Conservation (phyloP, 2,113 vertebrate genomes). For the Rhadina sibilatrix region DNA sequence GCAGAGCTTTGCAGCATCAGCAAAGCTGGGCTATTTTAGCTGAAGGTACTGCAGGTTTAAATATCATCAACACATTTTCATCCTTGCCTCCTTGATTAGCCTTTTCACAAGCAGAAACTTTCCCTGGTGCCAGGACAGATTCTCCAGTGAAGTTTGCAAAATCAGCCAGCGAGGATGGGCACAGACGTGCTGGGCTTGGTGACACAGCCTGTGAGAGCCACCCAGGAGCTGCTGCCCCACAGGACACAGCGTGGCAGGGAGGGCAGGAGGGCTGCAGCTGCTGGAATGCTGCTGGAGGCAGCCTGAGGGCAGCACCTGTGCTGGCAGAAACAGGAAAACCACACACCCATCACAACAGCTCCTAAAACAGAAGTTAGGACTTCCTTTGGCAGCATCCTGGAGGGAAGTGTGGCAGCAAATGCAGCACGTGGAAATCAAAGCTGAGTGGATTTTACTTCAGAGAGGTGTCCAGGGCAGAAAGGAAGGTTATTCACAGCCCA, state of each 20-base stretch:
- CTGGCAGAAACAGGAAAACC: background rate
- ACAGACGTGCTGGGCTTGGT: background rate
- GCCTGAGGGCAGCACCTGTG: background rate
- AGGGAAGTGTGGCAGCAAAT: background rate
- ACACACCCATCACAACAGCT: background rate
- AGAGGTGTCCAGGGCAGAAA: background rate
- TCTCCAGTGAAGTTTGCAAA: background rate
- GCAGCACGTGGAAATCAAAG: background rate
- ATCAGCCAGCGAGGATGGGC: background rate
- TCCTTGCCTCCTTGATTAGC: slow-evolving; percentile 3
- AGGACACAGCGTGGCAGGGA: background rate
- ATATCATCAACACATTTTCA: background rate
- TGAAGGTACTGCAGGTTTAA: background rate
- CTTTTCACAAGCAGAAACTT: background rate
- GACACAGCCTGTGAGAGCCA: background rate
- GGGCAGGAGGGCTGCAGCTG: background rate
- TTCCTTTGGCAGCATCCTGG: background rate
- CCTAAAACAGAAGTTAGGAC: background rate
- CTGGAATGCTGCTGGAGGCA: background rate
- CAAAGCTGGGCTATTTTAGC: background rate
- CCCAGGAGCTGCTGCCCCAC: background rate
- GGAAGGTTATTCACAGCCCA: background rate
- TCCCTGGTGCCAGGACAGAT: background rate
- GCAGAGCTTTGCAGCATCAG: background rate
- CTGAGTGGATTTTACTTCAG: background rate